phyloP scores from a whole-genome alignment of 2,888 invertebrate species.

The Therioaphis trifolii region DNA sequence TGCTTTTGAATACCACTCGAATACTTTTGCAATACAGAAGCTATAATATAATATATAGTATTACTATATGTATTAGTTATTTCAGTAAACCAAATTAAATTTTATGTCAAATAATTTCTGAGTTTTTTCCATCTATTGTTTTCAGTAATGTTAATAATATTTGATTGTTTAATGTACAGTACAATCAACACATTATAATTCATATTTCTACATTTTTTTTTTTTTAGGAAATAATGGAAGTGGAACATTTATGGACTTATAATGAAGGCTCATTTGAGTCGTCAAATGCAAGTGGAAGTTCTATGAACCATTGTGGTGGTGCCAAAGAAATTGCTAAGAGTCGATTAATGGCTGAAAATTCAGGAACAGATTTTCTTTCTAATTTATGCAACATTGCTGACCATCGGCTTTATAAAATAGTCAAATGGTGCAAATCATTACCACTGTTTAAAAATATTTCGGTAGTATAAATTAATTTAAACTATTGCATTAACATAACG shows the following conservation, averaged over 20 bases:
- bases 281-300: slow-evolving; percentile 60
- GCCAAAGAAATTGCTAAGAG: slow-evolving; percentile 60
- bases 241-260: slow-evolving; percentile 95
- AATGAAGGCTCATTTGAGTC: slow-evolving; percentile 78
- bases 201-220: too few relatives aligned
- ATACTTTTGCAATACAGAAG: too few relatives aligned
- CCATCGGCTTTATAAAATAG: slow-evolving; percentile 94
- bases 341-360: slow-evolving; percentile 59
- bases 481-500: not conserved
- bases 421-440: slow-evolving; percentile 97
- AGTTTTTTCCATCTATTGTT: too few relatives aligned
- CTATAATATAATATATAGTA: too few relatives aligned
- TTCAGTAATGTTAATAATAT: not conserved
- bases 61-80: too few relatives aligned
- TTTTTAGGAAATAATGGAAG: slow-evolving; percentile 91
- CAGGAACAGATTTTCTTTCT: slow-evolving; percentile 72
- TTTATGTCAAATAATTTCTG: too few relatives aligned
- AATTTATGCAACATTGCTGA: slow-evolving; percentile 95
- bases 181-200: too few relatives aligned
- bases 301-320: slow-evolving; percentile 57
- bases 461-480: slow-evolving; percentile 71
- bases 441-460: slow-evolving; percentile 96
- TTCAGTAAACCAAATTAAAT: too few relatives aligned
- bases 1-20: too few relatives aligned
- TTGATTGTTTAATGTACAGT: too few relatives aligned